These are phyloP conservation scores for Limenitis camilla DNA, from an alignment of 2,888 invertebrate genomes.

Conservation along the genomic window DNA sequence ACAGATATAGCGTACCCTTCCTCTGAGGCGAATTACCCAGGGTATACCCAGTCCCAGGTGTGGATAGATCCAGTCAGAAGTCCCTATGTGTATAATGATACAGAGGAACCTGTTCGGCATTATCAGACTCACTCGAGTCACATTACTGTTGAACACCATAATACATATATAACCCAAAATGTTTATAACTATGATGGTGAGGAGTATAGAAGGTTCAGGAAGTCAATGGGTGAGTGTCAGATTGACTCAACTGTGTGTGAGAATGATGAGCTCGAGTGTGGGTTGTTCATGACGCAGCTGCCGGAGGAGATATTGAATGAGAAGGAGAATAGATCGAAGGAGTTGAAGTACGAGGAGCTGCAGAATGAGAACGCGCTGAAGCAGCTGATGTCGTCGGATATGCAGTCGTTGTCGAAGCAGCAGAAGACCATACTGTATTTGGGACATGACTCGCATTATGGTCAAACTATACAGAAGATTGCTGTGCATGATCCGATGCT, in stretches of 20 bases:
- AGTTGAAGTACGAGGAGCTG: constrained; percentile 37
- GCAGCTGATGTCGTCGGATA: constrained; percentile 57
- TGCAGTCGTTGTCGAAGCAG: constrained; percentile 50
- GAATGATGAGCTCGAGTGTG: constrained; percentile 53
- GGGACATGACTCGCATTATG: constrained; percentile 49
- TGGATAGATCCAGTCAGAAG: constrained; percentile 60
- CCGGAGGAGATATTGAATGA: constrained; percentile 51
- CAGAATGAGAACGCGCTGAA: constrained; percentile 52
- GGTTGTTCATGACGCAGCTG: constrained; percentile 48
- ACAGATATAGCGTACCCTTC: background rate
- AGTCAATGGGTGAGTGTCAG: constrained; percentile 30
- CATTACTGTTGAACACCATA: constrained; percentile 52
- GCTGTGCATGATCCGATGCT: constrained; percentile 48
- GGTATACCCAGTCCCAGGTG: constrained; percentile 48
- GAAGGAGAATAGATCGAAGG: constrained; percentile 41
- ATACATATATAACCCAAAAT: constrained; percentile 57
- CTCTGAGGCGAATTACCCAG: constrained; percentile 18
- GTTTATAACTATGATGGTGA: constrained; percentile 44
- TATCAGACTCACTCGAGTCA: constrained; percentile 36
- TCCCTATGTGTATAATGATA: constrained; percentile 52
- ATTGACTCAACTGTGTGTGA: constrained; percentile 36
- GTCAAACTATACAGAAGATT: constrained; percentile 63
- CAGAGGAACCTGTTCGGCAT: constrained; percentile 32
- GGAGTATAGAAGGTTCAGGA: constrained; percentile 41
- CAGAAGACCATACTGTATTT: constrained; percentile 57